phyloP scores from a whole-genome alignment of 2,113 vertebrate species.

The Micromys minutus region DNA sequence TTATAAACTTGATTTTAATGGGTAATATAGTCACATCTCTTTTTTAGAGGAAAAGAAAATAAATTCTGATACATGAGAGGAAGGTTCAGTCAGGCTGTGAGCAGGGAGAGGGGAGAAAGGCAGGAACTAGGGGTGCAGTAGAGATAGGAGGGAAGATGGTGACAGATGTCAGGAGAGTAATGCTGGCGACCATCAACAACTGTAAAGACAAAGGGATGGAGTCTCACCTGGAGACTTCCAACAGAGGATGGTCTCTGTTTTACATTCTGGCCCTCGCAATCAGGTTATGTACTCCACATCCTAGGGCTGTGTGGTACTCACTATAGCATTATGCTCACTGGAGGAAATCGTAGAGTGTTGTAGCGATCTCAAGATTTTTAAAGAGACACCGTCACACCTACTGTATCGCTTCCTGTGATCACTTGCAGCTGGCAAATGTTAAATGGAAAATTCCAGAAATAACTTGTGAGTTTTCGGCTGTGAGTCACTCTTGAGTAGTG shows the following conservation, averaged over 20 bases:
- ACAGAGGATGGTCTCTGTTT: not conserved
- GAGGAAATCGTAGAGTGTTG: not conserved
- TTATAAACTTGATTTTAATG: slow-evolving; percentile 1
- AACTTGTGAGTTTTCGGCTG: not conserved
- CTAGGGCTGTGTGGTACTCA: not conserved
- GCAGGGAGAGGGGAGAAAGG: not conserved
- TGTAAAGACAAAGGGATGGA: not conserved
- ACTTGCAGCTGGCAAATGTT: not conserved
- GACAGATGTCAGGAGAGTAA: not conserved
- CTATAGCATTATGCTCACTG: not conserved
- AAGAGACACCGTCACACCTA: not conserved
- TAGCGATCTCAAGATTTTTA: not conserved
- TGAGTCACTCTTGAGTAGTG: not conserved
- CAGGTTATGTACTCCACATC: not conserved
- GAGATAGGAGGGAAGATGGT: not conserved
- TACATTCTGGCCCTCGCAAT: not conserved
- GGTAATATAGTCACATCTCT: not conserved
- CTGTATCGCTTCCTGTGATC: not conserved
- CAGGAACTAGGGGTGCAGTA: not conserved
- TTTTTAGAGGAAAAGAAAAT: not conserved
- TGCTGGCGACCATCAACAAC: not conserved
- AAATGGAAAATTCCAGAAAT: not conserved
- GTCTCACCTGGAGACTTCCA: not conserved
- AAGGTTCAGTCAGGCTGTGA: not conserved
- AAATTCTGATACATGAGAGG: not conserved